These are phyloP conservation scores for Thamnaconus septentrionalis DNA, from an alignment of 2,113 vertebrate genomes.

Conservation along the genomic window DNA sequence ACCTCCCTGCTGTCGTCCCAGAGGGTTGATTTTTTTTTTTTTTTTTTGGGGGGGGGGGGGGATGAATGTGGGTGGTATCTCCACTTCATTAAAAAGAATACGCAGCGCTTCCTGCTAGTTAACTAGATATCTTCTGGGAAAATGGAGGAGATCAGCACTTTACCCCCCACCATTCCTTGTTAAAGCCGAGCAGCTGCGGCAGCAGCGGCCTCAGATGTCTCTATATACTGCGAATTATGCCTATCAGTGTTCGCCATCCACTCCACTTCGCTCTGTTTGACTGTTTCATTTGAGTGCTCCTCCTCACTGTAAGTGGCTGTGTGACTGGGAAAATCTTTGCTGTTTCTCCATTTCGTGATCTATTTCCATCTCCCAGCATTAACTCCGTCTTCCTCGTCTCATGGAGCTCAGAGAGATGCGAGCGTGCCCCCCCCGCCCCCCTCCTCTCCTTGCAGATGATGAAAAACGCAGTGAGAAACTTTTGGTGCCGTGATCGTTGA, in stretches of 20 bases:
- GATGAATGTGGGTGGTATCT: constrained; percentile 66
- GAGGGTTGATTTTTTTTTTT: constrained; percentile 49
- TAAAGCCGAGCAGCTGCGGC: constrained; percentile 50
- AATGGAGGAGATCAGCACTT: constrained; percentile 62
- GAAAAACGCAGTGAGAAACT: constrained; percentile 61
- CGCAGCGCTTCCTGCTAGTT: constrained; percentile 56
- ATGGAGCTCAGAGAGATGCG: constrained; percentile 52
- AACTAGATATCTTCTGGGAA: constrained; percentile 65
- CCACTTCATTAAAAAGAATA: constrained; percentile 63
- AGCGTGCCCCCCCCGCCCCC: constrained; percentile 11
- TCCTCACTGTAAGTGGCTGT: constrained; percentile 59
- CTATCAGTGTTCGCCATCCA: constrained; percentile 52
- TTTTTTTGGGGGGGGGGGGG: neutral
- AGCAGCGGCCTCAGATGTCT: constrained; percentile 50
- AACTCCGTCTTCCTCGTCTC: constrained; percentile 44
- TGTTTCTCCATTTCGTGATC: constrained; percentile 66
- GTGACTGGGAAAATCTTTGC: constrained; percentile 64
- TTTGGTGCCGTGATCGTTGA: constrained; percentile 59
- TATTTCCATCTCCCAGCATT: constrained; percentile 67
- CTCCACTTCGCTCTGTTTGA: constrained; percentile 61
- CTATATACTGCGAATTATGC: constrained; percentile 56
- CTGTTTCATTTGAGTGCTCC: constrained; percentile 50
- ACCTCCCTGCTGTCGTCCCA: constrained; percentile 55
- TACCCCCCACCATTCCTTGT: constrained; percentile 56
- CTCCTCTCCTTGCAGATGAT: constrained; percentile 38